Evolutionary conservation across 1,140 invertebrate species (phyloP).

Genomic region (Caenorhabditis tropicalis): DNA sequence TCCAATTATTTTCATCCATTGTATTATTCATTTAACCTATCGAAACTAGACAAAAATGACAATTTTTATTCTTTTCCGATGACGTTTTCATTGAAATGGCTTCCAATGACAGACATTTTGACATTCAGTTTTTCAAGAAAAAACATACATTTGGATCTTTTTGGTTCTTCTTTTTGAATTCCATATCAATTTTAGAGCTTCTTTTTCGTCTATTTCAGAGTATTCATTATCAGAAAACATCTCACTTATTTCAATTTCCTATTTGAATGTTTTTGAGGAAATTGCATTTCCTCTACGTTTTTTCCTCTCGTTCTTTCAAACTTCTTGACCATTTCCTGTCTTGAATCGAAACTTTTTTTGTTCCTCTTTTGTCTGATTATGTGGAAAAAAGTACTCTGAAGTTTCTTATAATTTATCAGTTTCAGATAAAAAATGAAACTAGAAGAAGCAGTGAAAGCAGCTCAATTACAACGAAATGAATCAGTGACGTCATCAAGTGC

Average conservation of each 20-base stretch:
- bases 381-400: no score
- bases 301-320: not conserved
- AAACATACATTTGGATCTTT: not conserved
- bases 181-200: no score
- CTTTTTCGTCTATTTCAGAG: no score
- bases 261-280: not conserved
- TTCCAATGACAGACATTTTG: not conserved
- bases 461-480: not conserved
- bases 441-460: constrained; percentile 2
- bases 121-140: not conserved
- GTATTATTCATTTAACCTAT: not conserved
- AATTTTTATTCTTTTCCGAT: no score
- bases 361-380: no score
- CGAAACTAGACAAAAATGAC: not conserved
- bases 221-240: no score
- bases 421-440: constrained; percentile 17
- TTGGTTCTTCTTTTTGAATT: not conserved
- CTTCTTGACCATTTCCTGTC: not conserved
- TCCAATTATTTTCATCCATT: not conserved
- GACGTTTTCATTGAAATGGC: not conserved
- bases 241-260: not conserved
- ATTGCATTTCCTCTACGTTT: not conserved
- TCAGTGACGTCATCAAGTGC: constrained; percentile 6
- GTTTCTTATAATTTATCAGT: not conserved
- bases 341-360: no score